phyloP scores from a whole-genome alignment of 2,888 invertebrate genomes.

The Scrobipalpa atriplicella region DNA sequence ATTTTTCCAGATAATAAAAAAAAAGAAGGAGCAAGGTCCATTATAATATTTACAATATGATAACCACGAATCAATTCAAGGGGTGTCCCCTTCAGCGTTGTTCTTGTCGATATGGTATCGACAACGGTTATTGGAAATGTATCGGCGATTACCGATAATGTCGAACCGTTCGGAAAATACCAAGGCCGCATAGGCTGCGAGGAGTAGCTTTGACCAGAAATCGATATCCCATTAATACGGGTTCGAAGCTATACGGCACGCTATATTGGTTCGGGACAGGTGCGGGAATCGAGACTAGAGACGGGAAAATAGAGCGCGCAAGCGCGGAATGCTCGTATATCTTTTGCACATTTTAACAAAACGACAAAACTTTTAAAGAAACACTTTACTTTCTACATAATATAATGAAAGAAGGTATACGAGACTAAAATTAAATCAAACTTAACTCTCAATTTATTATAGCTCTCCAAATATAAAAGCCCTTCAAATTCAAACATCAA shows the following conservation, averaged over 20 bases:
- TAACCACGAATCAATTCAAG: background rate
- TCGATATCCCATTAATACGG: conserved; percentile 77
- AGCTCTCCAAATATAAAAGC: background rate
- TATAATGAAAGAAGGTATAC: too few species aligned
- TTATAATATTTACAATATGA: too few species aligned
- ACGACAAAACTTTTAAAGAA: background rate
- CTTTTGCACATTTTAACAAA: background rate
- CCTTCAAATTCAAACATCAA: background rate
- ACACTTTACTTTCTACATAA: background rate
- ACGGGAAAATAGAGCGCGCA: conserved; percentile 60
- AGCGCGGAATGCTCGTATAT: conserved; percentile 51
- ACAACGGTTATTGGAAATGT: conserved; percentile 65
- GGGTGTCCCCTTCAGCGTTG: conserved; percentile 11
- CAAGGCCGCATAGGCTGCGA: conserved; percentile 68
- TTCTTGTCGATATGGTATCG: conserved; percentile 47
- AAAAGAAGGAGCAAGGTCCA: too few species aligned
- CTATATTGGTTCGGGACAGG: conserved; percentile 67
- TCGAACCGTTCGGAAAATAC: conserved; percentile 82
- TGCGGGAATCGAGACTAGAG: conserved; percentile 53
- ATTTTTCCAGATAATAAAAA: too few species aligned
- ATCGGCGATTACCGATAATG: conserved; percentile 82
- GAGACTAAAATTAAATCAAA: too few species aligned
- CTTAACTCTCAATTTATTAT: background rate
- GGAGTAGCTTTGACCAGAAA: conserved; percentile 75
- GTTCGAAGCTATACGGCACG: conserved; percentile 69